Evolutionary conservation across 2,888 invertebrate genomes (phyloP).

Genomic region (Acanthosoma haemorrhoidale): DNA sequence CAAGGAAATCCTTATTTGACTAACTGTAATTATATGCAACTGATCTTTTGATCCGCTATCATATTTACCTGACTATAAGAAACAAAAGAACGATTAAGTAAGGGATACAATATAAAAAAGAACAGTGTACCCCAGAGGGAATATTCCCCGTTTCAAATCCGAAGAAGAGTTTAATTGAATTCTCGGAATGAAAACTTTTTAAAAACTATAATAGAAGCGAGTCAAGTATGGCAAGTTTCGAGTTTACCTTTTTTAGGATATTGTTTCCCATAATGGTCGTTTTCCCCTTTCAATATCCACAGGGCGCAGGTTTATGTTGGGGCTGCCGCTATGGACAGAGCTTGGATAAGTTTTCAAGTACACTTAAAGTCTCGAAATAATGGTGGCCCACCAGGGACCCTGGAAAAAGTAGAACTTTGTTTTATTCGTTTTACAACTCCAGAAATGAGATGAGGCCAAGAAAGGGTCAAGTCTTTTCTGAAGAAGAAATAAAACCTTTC

Average conservation of each 20-base stretch:
- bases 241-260: neutral
- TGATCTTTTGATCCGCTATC: too few relatives aligned
- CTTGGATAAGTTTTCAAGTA: conserved; percentile 20
- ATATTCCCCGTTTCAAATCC: too few relatives aligned
- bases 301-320: neutral
- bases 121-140: too few relatives aligned
- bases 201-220: too few relatives aligned
- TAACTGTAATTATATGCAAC: too few relatives aligned
- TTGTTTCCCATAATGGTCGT: neutral
- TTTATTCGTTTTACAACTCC: conserved; percentile 25
- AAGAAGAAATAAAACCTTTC: conserved; percentile 20
- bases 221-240: neutral
- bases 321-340: neutral
- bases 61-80: too few relatives aligned
- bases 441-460: conserved; percentile 18
- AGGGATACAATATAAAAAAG: too few relatives aligned
- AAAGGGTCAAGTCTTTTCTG: conserved; percentile 17
- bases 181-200: too few relatives aligned
- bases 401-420: neutral
- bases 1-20: too few relatives aligned
- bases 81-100: too few relatives aligned
- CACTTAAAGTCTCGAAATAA: conserved; percentile 21
- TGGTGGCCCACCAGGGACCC: neutral
- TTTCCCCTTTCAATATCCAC: neutral
- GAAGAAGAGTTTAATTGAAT: too few relatives aligned